Evolutionary conservation across 2,888 invertebrate species (phyloP).

Genomic region (Acanthosepion esculentum): DNA sequence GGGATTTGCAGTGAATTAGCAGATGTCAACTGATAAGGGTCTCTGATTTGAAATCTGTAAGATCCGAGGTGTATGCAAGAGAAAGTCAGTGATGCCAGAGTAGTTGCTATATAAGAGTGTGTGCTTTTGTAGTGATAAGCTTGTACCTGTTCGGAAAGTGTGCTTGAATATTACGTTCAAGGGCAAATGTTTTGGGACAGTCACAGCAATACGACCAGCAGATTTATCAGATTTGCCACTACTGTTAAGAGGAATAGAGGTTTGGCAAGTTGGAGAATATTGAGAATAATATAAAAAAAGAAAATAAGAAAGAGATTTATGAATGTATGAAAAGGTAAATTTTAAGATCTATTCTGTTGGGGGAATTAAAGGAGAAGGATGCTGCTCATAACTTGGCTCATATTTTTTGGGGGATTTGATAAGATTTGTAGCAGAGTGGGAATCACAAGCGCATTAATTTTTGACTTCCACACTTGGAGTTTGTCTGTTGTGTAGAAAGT

Average conservation of each 20-base stretch:
- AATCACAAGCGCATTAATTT: conserved; percentile 33
- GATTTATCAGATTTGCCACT: conserved; percentile 17
- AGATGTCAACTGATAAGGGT: neutral
- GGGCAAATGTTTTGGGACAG: conserved; percentile 1
- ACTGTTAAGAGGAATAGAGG: neutral
- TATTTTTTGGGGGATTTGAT: neutral
- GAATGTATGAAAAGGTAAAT: neutral
- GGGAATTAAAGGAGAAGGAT: neutral
- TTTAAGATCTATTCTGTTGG: neutral
- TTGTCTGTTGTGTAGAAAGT: neutral
- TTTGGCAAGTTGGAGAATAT: conserved; percentile 4
- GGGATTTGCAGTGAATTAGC: neutral
- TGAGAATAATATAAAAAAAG: neutral
- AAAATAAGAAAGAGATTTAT: neutral
- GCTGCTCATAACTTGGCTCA: neutral
- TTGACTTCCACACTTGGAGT: neutral
- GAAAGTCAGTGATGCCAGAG: neutral
- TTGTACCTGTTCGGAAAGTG: neutral
- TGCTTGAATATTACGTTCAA: conserved; percentile 15
- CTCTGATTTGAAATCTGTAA: conserved; percentile 16
- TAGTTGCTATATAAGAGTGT: neutral
- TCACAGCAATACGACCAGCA: conserved; percentile 13
- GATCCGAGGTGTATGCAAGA: neutral
- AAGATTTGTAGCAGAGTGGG: neutral
- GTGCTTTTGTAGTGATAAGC: neutral